Base-by-base conservation (phyloP, 2,888 invertebrate genomes). In the Acrocyrtus sp. region DNA sequence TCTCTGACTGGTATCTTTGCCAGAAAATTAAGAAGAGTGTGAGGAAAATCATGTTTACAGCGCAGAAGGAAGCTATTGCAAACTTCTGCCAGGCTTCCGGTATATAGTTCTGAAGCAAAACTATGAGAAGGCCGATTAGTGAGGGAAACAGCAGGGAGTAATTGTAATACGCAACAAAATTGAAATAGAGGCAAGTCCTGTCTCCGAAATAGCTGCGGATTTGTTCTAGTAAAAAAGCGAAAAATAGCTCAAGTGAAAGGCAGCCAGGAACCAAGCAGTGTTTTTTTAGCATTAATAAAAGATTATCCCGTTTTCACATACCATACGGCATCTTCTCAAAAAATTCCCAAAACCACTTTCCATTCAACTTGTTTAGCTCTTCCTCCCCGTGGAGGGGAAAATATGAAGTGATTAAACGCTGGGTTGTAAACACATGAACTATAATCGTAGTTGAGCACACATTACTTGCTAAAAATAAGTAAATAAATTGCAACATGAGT, bases 191-290 rank as follows among this genome's bases (percentile, higher is more conserved):
- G 19, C 70, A 60, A 3, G 60, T 70, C 3, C 22, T 15, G 24
- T 75, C 74, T 1, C 74, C 74, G 48, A 70, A 75, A 47, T 75
- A 75, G 21, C 26, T 12, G 12, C 73, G 60, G 8, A 73, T 61
- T 2, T 56, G 57, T 21, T 73, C 66, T 66, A 19, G 15, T 19
- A 45, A 21, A 56, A 4, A 5, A 34, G 3, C 34, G 1, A 34
- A 29, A 29, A 34, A 12, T 12, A 12, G 2, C n/a, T 29, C 17
- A n/a, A 12, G 12, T 21, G 4, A 56, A 56, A 34, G n/a, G 15
- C n/a, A 2, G 17, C 24, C 19, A 10, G 6, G 22, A 21, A 22
- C 19, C 22, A 50, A 50, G 6, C 5, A 21, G n/a, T n/a, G n/a
- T n/a, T n/a, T n/a, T n/a, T n/a, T n/a, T n/a, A n/a, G n/a, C n/a